These are phyloP conservation scores for Sinosuthora webbiana DNA, from an alignment of 2,113 vertebrate species.

Conservation along the genomic window DNA sequence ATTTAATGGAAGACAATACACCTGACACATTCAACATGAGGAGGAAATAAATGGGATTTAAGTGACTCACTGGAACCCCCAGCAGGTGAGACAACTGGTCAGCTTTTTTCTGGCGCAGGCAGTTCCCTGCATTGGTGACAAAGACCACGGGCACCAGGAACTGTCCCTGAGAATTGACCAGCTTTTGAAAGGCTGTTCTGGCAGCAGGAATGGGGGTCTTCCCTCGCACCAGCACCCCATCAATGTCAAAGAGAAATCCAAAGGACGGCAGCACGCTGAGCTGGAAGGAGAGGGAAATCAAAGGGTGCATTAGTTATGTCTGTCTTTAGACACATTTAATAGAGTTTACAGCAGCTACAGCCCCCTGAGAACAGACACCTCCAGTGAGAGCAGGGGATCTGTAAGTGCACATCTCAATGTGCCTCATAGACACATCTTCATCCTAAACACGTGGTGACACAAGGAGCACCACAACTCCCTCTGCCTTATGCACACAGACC, in stretches of 20 bases:
- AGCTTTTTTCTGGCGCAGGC: constrained; percentile 83
- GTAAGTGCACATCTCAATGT: neutral
- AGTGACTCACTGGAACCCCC: constrained; percentile 80
- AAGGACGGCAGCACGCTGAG: constrained; percentile 70
- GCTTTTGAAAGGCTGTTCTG: constrained; percentile 81
- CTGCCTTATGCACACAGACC: neutral
- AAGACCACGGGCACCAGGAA: constrained; percentile 87
- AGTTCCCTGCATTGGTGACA: constrained; percentile 91
- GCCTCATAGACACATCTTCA: rapidly evolving
- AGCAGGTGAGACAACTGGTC: constrained; percentile 83
- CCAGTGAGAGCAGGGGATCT: neutral
- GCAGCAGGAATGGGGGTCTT: constrained; percentile 82
- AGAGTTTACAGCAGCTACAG: neutral
- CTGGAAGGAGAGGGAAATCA: neutral
- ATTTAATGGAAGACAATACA: neutral
- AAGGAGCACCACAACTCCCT: neutral
- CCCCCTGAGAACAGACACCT: neutral
- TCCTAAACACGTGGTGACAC: neutral
- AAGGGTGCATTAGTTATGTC: neutral
- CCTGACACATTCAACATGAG: neutral
- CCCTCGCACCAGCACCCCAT: constrained; percentile 85
- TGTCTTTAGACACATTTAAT: neutral
- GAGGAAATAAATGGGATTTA: neutral
- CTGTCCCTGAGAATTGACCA: constrained; percentile 76
- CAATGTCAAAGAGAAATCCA: constrained; percentile 86